Evolutionary conservation across 92 coral and sea anemone genomes (phyloP).

Genomic region (Isaurus tuberculatus): DNA sequence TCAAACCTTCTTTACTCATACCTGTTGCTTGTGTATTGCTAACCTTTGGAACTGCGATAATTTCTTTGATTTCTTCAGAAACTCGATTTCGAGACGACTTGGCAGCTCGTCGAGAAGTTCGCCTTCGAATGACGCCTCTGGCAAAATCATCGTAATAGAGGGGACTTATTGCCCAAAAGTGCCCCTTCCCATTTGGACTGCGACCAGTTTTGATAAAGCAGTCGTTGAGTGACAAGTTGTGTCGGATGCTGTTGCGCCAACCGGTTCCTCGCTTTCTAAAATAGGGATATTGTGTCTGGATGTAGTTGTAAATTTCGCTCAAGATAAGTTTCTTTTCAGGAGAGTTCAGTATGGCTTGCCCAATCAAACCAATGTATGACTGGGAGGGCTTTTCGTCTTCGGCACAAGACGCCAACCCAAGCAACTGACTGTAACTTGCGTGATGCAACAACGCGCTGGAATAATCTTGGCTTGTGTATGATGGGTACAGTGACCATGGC

Average conservation of each 20-base stretch:
- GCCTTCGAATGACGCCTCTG: conserved; percentile 82
- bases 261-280: conserved; percentile 90
- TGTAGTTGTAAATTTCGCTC: conserved; percentile 88
- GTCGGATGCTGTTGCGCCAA: conserved; percentile 92
- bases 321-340: conserved; percentile 88
- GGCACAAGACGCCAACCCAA: conserved; percentile 56
- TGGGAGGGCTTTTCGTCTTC: conserved; percentile 92
- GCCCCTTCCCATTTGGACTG: conserved; percentile 92
- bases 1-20: not conserved
- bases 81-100: conserved; percentile 48
- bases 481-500: conserved; percentile 51
- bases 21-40: not conserved
- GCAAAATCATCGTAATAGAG: conserved; percentile 85
- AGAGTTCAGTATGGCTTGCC: conserved; percentile 83
- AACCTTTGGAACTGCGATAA: conserved; percentile 22
- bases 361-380: conserved; percentile 89
- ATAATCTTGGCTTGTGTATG: conserved; percentile 57
- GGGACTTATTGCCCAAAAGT: conserved; percentile 91
- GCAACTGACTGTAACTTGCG: conserved; percentile 49
- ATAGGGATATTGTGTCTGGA: conserved; percentile 82
- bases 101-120: conserved; percentile 44
- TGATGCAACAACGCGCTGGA: conserved; percentile 44
- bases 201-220: conserved; percentile 90
- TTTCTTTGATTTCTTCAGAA: conserved; percentile 42
- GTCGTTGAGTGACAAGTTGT: conserved; percentile 85